Conservation (phyloP, 2,113 vertebrate genomes). For the Hippocampus comes region DNA sequence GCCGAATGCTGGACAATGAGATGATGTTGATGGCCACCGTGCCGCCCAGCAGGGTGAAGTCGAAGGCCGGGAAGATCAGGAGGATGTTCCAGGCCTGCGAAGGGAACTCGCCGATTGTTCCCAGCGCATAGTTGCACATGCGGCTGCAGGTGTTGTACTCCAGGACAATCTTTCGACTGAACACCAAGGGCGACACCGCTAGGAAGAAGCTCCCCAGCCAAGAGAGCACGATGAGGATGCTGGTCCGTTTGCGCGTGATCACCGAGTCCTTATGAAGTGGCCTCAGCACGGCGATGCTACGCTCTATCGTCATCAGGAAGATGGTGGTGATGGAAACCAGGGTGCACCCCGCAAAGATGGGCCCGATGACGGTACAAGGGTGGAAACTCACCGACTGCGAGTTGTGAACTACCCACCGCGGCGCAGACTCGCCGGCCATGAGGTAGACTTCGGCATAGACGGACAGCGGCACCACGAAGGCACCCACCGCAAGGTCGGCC, state of each 20-base stretch:
- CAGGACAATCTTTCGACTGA: constrained; percentile 69
- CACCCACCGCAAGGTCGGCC: constrained; percentile 74
- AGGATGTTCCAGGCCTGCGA: constrained; percentile 72
- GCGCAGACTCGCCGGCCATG: constrained; percentile 53
- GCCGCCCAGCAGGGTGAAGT: constrained; percentile 73
- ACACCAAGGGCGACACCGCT: constrained; percentile 70
- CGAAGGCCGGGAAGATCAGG: constrained; percentile 74
- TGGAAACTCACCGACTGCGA: constrained; percentile 66
- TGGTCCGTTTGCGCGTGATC: constrained; percentile 71
- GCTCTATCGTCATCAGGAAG: constrained; percentile 72
- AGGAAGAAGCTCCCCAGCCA: constrained; percentile 75
- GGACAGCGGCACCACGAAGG: constrained; percentile 74
- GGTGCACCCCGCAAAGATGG: constrained; percentile 77
- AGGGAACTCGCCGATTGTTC: constrained; percentile 49
- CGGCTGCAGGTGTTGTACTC: constrained; percentile 78
- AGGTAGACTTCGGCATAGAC: constrained; percentile 73
- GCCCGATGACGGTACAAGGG: constrained; percentile 71
- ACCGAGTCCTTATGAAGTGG: constrained; percentile 75
- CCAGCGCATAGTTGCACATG: constrained; percentile 76
- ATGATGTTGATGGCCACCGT: constrained; percentile 74
- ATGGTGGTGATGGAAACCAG: constrained; percentile 78
- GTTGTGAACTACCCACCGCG: constrained; percentile 59
- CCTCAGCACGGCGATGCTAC: constrained; percentile 73
- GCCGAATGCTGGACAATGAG: constrained; percentile 76
- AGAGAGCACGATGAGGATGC: constrained; percentile 66